These are phyloP conservation scores for Drosophila nebulosa DNA, from an alignment of 1,140 invertebrate genomes.

Conservation along the genomic window DNA sequence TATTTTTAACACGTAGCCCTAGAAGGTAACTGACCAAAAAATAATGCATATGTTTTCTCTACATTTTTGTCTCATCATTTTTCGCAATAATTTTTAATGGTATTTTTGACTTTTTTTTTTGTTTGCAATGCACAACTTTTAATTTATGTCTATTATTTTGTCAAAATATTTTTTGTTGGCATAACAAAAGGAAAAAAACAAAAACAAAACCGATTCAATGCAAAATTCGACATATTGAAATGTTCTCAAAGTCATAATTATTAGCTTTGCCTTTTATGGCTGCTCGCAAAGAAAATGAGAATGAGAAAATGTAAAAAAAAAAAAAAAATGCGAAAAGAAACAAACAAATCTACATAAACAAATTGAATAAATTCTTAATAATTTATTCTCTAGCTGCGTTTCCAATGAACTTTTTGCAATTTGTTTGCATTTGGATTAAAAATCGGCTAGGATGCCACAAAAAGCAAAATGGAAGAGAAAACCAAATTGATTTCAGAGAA, in stretches of 20 bases:
- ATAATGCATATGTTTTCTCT: background rate
- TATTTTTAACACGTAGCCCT: constrained; percentile 33
- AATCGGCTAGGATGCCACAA: background rate
- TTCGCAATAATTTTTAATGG: constrained; percentile 51
- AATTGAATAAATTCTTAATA: constrained; percentile 65
- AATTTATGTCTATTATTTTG: constrained; percentile 39
- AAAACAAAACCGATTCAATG: constrained; percentile 5
- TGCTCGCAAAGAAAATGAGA: background rate
- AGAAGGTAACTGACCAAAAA: constrained; percentile 49
- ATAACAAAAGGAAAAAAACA: constrained; percentile 1
- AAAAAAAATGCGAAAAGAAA: constrained; percentile 9
- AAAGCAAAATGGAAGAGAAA: background rate
- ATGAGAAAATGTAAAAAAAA: constrained; percentile 1
- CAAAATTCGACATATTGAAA: constrained; percentile 25
- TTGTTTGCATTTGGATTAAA: constrained; percentile 54
- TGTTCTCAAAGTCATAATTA: constrained; percentile 63
- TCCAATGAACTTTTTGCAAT: constrained; percentile 70
- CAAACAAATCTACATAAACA: constrained; percentile 20
- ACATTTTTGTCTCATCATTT: constrained; percentile 11
- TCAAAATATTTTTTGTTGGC: constrained; percentile 44
- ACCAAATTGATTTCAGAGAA: constrained; percentile 15
- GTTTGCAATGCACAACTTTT: constrained; percentile 12
- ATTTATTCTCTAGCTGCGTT: constrained; percentile 60
- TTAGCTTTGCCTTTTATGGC: constrained; percentile 65
- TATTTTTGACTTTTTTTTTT: constrained; percentile 51